Conservation (phyloP, 2,113 vertebrate genomes). For the Gopherus evgoodei region DNA sequence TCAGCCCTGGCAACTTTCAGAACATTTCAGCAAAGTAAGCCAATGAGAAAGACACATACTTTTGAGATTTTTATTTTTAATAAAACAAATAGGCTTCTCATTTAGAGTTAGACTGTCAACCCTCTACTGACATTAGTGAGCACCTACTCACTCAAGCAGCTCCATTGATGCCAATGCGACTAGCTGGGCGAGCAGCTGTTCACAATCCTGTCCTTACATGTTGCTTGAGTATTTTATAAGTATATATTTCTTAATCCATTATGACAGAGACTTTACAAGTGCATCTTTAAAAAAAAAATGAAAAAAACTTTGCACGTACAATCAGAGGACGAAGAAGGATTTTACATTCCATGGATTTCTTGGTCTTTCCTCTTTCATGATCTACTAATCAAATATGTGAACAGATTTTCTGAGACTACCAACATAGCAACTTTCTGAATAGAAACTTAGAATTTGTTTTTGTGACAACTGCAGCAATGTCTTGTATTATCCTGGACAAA, state of each 20-base stretch:
- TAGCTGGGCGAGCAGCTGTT: conserved; percentile 2
- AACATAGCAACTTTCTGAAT: background rate
- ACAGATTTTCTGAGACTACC: background rate
- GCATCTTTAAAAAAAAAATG: background rate
- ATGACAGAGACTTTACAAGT: background rate
- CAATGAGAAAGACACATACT: conserved; percentile 37
- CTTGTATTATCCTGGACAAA: background rate
- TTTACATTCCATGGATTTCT: background rate
- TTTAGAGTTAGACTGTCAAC: background rate
- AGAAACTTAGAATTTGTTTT: background rate
- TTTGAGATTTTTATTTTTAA: background rate
- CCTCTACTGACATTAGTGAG: background rate
- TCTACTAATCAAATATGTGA: too few relatives aligned
- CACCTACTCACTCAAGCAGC: background rate
- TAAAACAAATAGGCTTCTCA: background rate
- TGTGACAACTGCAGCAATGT: background rate
- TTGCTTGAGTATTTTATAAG: background rate
- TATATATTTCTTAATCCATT: background rate
- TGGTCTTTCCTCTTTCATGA: background rate
- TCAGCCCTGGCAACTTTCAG: conserved; percentile 44
- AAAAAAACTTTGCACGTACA: background rate
- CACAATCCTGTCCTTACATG: background rate
- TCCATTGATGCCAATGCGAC: background rate
- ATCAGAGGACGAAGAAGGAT: background rate
- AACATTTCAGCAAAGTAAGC: conserved; percentile 48